Evolutionary conservation across 1,140 invertebrate species (phyloP).

Genomic region (Papilio xuthus): DNA sequence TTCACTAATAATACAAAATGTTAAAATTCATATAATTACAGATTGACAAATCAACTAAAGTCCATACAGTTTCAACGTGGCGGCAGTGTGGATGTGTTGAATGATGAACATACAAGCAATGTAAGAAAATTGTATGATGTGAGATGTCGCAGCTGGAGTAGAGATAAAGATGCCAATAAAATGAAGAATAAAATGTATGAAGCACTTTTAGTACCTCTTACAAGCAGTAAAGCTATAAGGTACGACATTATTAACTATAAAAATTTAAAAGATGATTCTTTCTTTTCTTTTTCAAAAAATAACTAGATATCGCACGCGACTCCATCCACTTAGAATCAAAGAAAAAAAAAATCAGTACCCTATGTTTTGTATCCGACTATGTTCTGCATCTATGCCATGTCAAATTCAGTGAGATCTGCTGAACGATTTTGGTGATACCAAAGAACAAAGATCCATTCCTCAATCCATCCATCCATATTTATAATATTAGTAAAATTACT

Average conservation of each 20-base stretch:
- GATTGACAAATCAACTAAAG: not conserved
- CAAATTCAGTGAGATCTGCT: no score
- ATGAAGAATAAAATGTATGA: slow-evolving; percentile 33
- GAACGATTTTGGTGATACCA: no score
- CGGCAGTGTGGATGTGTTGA: not conserved
- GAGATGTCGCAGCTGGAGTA: not conserved
- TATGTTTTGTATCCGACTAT: not conserved
- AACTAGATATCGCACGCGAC: no score
- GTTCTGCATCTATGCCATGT: no score
- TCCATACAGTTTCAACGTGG: not conserved
- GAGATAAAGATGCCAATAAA: not conserved
- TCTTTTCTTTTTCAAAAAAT: no score
- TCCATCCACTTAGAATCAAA: not conserved
- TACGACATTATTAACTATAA: no score
- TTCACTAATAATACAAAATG: not conserved
- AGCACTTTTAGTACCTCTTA: slow-evolving; percentile 6
- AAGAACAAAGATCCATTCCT: no score
- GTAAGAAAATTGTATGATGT: not conserved
- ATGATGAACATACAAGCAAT: not conserved
- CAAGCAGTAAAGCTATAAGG: slow-evolving; percentile 6
- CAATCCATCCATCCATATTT: no score
- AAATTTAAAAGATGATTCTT: no score
- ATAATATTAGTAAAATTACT: no score
- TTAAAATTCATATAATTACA: not conserved
- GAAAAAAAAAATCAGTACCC: not conserved